Conservation (phyloP, 2,113 vertebrate species). For the Eolophus roseicapilla region DNA sequence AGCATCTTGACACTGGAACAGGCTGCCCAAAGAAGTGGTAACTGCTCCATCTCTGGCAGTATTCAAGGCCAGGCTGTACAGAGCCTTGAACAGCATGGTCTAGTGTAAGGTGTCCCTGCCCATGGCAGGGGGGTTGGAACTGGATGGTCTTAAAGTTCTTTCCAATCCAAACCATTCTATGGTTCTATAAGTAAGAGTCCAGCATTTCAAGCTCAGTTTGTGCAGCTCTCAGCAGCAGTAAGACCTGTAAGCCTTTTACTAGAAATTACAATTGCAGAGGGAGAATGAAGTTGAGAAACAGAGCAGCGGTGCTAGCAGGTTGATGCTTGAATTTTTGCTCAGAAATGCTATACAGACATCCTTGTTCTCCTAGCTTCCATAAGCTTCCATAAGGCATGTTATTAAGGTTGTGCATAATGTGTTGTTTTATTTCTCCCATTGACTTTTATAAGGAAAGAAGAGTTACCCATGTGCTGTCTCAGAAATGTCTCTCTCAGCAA, state of each 20-base stretch:
- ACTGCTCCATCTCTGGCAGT: background rate
- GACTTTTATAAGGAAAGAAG: background rate
- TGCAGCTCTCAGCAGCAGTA: background rate
- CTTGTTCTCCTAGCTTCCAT: background rate
- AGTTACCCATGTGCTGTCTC: accelerated
- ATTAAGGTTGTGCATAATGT: background rate
- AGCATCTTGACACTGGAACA: background rate
- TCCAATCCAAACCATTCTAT: background rate
- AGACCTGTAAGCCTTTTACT: background rate
- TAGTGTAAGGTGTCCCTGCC: background rate
- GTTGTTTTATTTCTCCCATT: accelerated
- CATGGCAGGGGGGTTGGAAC: background rate
- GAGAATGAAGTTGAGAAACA: background rate
- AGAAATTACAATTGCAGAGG: background rate
- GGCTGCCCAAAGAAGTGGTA: background rate
- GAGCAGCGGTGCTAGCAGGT: background rate
- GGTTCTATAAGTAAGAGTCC: background rate
- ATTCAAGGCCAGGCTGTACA: background rate
- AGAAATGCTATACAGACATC: background rate
- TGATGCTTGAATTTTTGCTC: background rate
- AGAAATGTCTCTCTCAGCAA: background rate
- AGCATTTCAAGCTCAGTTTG: background rate
- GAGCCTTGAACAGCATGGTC: background rate
- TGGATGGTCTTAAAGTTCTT: background rate
- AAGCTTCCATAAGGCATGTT: background rate